A percentile compares a stretch with the other conserved stretches of the same genome.
phyloP scores from a whole-genome alignment of 2,113 vertebrate genomes.

The Hemibagrus wyckioides region DNA sequence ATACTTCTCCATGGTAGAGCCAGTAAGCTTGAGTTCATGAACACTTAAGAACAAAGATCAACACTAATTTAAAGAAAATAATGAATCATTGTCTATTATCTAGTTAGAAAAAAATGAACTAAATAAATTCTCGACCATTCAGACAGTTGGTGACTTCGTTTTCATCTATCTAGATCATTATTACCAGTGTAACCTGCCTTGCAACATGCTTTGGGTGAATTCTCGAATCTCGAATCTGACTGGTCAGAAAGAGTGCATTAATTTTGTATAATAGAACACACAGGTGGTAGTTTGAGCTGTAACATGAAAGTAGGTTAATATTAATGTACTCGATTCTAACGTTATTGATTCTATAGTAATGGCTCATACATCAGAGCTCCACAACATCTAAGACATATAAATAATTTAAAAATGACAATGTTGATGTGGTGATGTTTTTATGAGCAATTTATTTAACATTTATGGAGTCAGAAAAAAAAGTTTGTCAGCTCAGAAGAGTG shows the following conservation, averaged over 20 bases:
- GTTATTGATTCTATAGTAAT: too few relatives aligned
- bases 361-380: too few relatives aligned
- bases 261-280: neutral
- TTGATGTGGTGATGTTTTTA: neutral
- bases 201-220: neutral
- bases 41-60: constrained; percentile 20
- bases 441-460: neutral
- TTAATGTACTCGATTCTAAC: too few relatives aligned
- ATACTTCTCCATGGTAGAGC: constrained; percentile 86
- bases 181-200: neutral
- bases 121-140: neutral
- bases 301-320: neutral
- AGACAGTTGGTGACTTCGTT: neutral
- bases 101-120: neutral
- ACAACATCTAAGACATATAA: too few relatives aligned
- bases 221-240: neutral
- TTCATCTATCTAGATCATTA: neutral
- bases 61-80: neutral
- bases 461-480: neutral
- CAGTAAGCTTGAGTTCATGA: constrained; percentile 13
- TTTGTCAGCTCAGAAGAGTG: neutral
- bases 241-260: neutral
- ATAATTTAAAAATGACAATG: too few relatives aligned
- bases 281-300: too few relatives aligned
- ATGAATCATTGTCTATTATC: neutral